Evolutionary conservation across 92 coral and sea anemone genomes (phyloP).

Genomic region (Siderastrea siderea): DNA sequence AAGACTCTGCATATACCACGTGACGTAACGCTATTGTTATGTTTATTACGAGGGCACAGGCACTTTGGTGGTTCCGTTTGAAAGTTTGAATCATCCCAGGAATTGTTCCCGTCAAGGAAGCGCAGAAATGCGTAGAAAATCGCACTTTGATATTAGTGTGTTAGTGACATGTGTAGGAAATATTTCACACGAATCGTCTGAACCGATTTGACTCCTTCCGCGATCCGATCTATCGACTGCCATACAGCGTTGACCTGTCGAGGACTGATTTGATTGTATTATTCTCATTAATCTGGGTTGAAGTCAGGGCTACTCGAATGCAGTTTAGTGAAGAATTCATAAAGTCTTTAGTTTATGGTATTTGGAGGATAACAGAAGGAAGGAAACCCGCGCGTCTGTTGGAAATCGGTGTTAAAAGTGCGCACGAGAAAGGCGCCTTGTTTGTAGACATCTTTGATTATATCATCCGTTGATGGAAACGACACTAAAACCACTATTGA

Average conservation of each 20-base stretch:
- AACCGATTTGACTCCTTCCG: constrained; percentile 16
- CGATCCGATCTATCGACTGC: constrained; percentile 12
- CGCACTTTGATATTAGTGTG: neutral
- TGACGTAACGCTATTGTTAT: constrained; percentile 16
- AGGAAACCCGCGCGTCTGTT: neutral
- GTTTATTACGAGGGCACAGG: neutral
- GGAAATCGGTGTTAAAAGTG: neutral
- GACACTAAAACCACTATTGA: neutral
- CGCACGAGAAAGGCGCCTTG: neutral
- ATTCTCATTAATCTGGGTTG: neutral
- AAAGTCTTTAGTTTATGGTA: neutral
- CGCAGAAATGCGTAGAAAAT: constrained; percentile 9
- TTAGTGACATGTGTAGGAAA: neutral
- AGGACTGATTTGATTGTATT: neutral
- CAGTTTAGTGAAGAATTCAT: neutral
- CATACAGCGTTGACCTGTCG: neutral
- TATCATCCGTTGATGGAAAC: constrained; percentile 1
- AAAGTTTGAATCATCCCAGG: constrained; percentile 25
- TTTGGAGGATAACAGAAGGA: neutral
- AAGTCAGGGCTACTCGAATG: neutral
- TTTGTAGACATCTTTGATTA: neutral
- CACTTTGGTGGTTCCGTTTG: constrained; percentile 31
- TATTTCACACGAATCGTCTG: neutral
- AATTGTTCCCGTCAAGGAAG: constrained; percentile 33
- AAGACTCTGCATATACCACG: constrained; percentile 35